phyloP scores from a whole-genome alignment of 2,888 invertebrate species.

The Mycalesis mineus region DNA sequence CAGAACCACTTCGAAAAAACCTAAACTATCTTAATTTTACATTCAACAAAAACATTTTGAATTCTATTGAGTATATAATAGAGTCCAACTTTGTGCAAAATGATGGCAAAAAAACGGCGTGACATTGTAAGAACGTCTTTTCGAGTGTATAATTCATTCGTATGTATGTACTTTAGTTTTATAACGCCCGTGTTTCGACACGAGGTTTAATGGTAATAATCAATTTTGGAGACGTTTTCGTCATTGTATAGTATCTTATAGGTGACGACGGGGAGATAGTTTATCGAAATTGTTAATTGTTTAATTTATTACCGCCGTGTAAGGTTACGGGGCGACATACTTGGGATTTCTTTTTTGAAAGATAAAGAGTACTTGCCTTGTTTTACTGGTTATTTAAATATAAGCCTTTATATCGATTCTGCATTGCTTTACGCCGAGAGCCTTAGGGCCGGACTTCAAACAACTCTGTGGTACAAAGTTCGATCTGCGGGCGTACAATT shows the following conservation, averaged over 20 bases:
- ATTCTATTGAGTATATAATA: constrained; percentile 32
- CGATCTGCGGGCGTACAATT: too few relatives aligned
- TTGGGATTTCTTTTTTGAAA: constrained; percentile 1
- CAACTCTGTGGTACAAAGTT: too few relatives aligned
- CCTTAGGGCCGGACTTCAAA: too few relatives aligned
- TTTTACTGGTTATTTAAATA: too few relatives aligned
- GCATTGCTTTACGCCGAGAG: too few relatives aligned
- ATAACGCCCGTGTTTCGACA: constrained; percentile 66
- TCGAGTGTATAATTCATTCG: constrained; percentile 60
- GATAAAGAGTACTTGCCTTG: constrained; percentile 1
- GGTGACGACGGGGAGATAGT: constrained; percentile 31
- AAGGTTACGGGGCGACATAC: constrained; percentile 13
- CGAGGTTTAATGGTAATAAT: constrained; percentile 63
- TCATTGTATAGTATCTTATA: constrained; percentile 27
- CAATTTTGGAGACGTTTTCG: constrained; percentile 54
- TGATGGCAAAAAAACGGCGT: constrained; percentile 25
- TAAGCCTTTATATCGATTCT: too few relatives aligned
- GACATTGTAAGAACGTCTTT: constrained; percentile 52
- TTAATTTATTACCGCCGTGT: constrained; percentile 20
- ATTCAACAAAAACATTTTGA: not conserved
- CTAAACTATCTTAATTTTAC: constrained; percentile 14
- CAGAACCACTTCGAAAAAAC: constrained; percentile 56
- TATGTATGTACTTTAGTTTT: constrained; percentile 59
- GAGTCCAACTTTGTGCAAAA: constrained; percentile 22
- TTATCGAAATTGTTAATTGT: constrained; percentile 26